Conservation (phyloP, 2,888 invertebrate genomes). For the Diarsia brunnea region DNA sequence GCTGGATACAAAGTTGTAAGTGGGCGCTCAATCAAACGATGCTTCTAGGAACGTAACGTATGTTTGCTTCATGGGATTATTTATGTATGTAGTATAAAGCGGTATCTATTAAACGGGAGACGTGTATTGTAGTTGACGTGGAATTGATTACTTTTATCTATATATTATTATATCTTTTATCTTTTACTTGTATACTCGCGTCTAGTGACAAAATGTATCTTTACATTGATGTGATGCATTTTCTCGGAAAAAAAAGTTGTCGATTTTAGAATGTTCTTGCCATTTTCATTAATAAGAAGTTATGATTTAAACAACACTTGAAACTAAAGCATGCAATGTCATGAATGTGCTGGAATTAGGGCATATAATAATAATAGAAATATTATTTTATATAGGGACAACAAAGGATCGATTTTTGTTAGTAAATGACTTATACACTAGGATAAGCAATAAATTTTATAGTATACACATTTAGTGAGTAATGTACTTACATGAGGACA, state of each 20-base stretch:
- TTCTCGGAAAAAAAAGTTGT: background rate
- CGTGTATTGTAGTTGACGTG: background rate
- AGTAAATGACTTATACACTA: too few relatives aligned
- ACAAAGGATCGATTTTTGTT: too few relatives aligned
- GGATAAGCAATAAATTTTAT: too few relatives aligned
- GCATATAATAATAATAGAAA: too few relatives aligned
- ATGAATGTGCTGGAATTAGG: background rate
- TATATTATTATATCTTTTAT: too few relatives aligned
- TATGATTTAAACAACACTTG: background rate
- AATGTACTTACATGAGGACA: too few relatives aligned
- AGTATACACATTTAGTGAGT: too few relatives aligned
- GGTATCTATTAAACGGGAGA: background rate
- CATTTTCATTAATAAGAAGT: background rate
- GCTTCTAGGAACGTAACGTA: constrained; percentile 26
- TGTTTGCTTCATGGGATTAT: background rate
- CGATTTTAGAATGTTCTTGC: background rate
- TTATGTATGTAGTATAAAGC: background rate
- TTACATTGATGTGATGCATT: background rate
- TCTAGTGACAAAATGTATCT: background rate
- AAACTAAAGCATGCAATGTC: background rate
- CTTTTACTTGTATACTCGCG: background rate
- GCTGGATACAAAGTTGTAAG: constrained; percentile 64
- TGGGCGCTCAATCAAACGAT: constrained; percentile 58
- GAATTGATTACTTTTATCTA: background rate
- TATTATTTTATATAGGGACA: too few relatives aligned